These are phyloP conservation scores for Bubo bubo DNA, from an alignment of 2,113 vertebrate species.

Conservation along the genomic window DNA sequence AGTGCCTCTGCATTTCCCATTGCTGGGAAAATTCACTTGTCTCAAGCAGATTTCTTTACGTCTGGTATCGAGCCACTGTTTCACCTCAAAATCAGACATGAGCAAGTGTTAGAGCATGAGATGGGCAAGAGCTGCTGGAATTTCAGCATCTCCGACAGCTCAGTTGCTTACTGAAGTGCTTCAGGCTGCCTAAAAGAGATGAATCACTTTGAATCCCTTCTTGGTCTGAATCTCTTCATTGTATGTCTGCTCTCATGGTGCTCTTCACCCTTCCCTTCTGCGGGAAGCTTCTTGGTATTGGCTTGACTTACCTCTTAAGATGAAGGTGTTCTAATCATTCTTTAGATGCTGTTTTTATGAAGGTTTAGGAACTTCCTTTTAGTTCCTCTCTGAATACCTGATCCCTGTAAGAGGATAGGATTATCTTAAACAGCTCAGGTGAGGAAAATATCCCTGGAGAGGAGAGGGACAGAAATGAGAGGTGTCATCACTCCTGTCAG, in stretches of 20 bases:
- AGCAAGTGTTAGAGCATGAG: rapidly evolving
- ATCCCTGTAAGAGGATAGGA: neutral
- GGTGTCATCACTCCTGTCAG: neutral
- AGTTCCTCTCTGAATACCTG: neutral
- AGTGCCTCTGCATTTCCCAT: neutral
- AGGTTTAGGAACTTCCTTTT: neutral
- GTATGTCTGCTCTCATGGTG: neutral
- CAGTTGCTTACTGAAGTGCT: neutral
- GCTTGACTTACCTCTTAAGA: neutral
- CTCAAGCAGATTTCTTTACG: neutral
- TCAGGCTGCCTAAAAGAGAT: neutral
- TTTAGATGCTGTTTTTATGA: neutral
- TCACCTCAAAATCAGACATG: neutral
- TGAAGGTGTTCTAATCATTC: neutral
- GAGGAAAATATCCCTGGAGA: neutral
- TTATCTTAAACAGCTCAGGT: neutral
- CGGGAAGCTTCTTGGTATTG: rapidly evolving
- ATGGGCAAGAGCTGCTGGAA: neutral
- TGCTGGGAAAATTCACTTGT: neutral
- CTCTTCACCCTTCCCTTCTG: neutral
- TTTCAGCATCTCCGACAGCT: neutral
- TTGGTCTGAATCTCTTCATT: neutral
- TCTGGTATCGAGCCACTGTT: neutral
- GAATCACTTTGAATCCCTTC: neutral
- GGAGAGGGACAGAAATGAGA: neutral